These are phyloP conservation scores for Macrosiphum euphorbiae DNA, from an alignment of 2,888 invertebrate genomes.

Conservation along the genomic window DNA sequence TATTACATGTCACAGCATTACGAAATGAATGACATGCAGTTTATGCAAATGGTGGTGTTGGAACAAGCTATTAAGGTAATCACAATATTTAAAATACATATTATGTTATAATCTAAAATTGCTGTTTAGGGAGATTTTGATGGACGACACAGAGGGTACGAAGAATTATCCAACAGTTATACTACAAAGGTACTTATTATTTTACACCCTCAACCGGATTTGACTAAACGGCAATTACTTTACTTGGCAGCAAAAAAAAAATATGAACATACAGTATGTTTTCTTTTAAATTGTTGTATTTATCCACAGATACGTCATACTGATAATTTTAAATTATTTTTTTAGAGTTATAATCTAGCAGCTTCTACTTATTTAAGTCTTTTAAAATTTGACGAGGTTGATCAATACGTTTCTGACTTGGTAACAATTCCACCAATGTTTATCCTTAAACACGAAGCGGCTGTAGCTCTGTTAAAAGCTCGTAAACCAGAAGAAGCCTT, in stretches of 20 bases:
- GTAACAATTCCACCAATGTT: conserved; percentile 46
- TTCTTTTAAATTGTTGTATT: background rate
- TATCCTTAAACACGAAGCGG: conserved; percentile 51
- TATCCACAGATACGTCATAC: background rate
- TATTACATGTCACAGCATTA: conserved; percentile 57
- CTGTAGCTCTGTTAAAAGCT: conserved; percentile 55
- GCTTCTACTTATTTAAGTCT: conserved; percentile 45
- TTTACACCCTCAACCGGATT: conserved; percentile 56
- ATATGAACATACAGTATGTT: conserved; percentile 26
- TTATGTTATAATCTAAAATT: background rate
- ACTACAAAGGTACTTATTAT: conserved; percentile 28
- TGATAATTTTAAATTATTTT: conserved; percentile 1
- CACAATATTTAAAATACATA: background rate
- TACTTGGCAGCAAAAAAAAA: conserved; percentile 54
- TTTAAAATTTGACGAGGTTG: conserved; percentile 11
- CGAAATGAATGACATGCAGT: conserved; percentile 42
- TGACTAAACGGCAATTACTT: conserved; percentile 40
- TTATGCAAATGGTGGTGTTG: conserved; percentile 50
- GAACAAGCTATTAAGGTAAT: conserved; percentile 47
- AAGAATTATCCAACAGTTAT: conserved; percentile 10
- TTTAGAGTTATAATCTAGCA: conserved; percentile 47
- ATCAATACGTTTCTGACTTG: conserved; percentile 40
- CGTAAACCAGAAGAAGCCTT: conserved; percentile 46
- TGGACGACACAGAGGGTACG: background rate
- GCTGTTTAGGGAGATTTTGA: conserved; percentile 36